Base-by-base conservation (phyloP, 2,113 vertebrate genomes). In the Cichladusa arquata region DNA sequence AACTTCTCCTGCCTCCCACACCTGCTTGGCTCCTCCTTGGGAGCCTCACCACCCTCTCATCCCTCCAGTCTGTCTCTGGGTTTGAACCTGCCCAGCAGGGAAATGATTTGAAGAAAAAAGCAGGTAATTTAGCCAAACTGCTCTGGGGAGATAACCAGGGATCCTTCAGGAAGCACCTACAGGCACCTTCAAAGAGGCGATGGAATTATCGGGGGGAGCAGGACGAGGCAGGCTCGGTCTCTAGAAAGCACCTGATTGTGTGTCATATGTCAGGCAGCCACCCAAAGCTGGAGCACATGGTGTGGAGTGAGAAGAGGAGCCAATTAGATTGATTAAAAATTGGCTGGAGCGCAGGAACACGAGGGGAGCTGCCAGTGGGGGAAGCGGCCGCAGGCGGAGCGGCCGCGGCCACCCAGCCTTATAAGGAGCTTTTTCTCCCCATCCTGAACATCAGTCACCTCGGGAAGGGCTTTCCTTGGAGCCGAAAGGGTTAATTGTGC, bases 281-380 rank as follows among this genome's bases (percentile, higher is more conserved):
- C 92, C 95, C 94, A 95, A 92, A 86, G 88, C 93, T 17, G 8
- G 50, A 81, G 91, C 72, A 22, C 78, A 45, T 64, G 89, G 85
- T 77, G 85, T 11, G 86, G 86, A 44, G 40, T 8, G 51, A 81
- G 86, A n/a, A 69, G 71, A 79, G 66, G 61, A 95, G 77, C 94
- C 94, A 97, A 95, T 96, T 95, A 94, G 70, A 93, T 58, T 90
- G 96, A 97, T 96, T 95, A 96, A 90, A 91, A 94, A 88, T 85
- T 96, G 96, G 95, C 96, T 62, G n/a, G 65, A 73, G 94, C 0
- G 1, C 91, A 96, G 72, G 91, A 60, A 48, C 78, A 70, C 17
- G 15, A 80, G 88, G 5, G 34, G 40, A 90, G 95, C 90, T 84
- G 94, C 70, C 81, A 45, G 17, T 20, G 25, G n/a, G 82, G 57